A percentile compares a stretch with the other conserved stretches of the same genome.
Evolutionary conservation across 2,888 invertebrate genomes (phyloP).

Genomic region (Cremastinae sp.): DNA sequence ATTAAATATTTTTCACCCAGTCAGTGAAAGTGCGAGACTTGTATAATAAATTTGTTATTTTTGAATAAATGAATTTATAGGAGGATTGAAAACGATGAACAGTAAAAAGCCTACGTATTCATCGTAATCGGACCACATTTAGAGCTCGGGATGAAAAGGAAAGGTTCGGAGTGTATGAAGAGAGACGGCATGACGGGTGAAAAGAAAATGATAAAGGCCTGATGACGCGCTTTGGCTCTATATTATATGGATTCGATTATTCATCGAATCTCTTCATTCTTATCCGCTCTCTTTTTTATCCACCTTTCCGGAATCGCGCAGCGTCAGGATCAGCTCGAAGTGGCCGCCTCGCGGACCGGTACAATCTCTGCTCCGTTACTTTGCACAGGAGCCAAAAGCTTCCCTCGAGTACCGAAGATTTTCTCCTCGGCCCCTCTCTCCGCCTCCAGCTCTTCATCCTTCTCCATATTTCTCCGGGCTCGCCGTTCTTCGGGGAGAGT

Average conservation of each 20-base stretch:
- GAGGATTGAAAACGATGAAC: too few species aligned
- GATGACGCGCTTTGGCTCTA: slow-evolving; percentile 56
- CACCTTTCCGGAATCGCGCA: slow-evolving; percentile 66
- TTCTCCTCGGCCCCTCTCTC: slow-evolving; percentile 28
- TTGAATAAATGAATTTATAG: too few species aligned
- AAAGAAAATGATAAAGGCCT: slow-evolving; percentile 17
- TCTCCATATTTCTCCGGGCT: slow-evolving; percentile 22
- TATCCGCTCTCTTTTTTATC: slow-evolving; percentile 19
- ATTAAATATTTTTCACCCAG: too few species aligned
- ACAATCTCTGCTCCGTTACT: slow-evolving; percentile 9
- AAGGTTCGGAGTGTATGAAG: not conserved
- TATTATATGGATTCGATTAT: slow-evolving; percentile 71
- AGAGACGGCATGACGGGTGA: slow-evolving; percentile 19
- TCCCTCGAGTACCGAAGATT: slow-evolving; percentile 4
- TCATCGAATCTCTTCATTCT: slow-evolving; percentile 46
- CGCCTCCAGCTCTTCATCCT: slow-evolving; percentile 11
- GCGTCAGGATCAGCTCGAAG: too few species aligned
- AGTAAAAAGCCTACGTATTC: too few species aligned
- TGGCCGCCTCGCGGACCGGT: slow-evolving; percentile 24
- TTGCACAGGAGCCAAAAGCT: slow-evolving; percentile 3
- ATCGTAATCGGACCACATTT: too few species aligned
- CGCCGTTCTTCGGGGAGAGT: slow-evolving; percentile 44
- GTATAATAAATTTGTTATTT: too few species aligned
- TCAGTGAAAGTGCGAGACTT: too few species aligned
- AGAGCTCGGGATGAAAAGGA: not conserved